Conservation (phyloP, 2,888 invertebrate genomes). For the Blera fallax region DNA sequence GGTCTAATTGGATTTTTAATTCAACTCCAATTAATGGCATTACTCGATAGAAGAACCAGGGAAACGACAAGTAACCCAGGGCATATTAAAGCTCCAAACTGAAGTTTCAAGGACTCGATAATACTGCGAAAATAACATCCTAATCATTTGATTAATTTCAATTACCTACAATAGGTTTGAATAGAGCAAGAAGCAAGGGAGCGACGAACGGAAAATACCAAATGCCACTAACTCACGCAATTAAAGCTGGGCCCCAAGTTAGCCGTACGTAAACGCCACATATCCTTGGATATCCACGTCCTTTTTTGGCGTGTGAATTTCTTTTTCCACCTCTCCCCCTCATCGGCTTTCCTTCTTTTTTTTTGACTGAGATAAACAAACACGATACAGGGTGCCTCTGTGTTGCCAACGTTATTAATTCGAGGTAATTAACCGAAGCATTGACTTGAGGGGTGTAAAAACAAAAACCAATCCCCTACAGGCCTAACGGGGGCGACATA, state of each 20-base stretch:
- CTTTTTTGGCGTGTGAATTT: slow-evolving; percentile 16
- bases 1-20: slow-evolving; percentile 60
- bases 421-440: slow-evolving; percentile 61
- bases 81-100: neutral
- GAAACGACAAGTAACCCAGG: neutral
- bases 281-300: neutral
- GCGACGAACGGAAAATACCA: neutral
- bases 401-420: slow-evolving; percentile 62
- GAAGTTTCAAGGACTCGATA: slow-evolving; percentile 46
- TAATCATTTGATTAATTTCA: slow-evolving; percentile 67
- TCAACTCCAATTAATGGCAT: slow-evolving; percentile 52
- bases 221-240: slow-evolving; percentile 58
- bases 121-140: slow-evolving; percentile 37
- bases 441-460: slow-evolving; percentile 46
- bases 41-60: slow-evolving; percentile 1
- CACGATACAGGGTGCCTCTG: slow-evolving; percentile 2
- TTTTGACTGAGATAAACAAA: slow-evolving; percentile 33
- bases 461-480: slow-evolving; percentile 26
- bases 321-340: neutral
- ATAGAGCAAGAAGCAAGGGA: neutral
- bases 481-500: slow-evolving; percentile 14
- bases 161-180: slow-evolving; percentile 22
- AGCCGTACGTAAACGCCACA: neutral
- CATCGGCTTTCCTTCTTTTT: neutral
- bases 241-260: slow-evolving; percentile 6